Evolutionary conservation across 92 coral and sea anemone genomes (phyloP).

Genomic region (Paramuricea clavata): DNA sequence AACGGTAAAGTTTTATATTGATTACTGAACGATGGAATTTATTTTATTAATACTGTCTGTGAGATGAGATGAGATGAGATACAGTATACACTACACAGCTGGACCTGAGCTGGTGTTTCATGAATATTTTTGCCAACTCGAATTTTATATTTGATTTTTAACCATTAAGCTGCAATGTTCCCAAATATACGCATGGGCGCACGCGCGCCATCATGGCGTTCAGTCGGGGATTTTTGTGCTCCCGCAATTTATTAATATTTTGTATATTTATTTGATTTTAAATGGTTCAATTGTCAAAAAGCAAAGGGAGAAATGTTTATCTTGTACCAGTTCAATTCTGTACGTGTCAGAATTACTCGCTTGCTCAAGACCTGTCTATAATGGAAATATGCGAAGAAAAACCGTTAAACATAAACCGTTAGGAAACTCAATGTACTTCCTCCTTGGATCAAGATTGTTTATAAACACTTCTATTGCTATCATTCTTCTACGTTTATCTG

Average conservation of each 20-base stretch:
- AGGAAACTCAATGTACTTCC: background rate
- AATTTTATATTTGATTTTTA: too few relatives aligned
- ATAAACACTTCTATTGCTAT: background rate
- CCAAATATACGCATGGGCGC: too few relatives aligned
- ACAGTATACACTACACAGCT: too few relatives aligned
- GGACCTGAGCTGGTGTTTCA: too few relatives aligned
- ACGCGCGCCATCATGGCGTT: background rate
- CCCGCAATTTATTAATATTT: background rate
- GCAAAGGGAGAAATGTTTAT: background rate
- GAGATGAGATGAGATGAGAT: too few relatives aligned
- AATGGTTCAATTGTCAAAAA: background rate
- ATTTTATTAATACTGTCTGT: too few relatives aligned
- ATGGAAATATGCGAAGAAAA: background rate
- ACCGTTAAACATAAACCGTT: too few relatives aligned
- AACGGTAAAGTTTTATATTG: too few relatives aligned
- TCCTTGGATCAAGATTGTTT: background rate
- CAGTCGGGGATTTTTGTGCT: background rate
- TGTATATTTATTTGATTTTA: background rate
- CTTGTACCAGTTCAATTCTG: too few relatives aligned
- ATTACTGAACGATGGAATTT: too few relatives aligned
- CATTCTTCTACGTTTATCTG: slow-evolving; percentile 10
- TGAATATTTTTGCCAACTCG: too few relatives aligned
- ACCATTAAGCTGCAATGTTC: too few relatives aligned
- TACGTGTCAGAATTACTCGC: background rate
- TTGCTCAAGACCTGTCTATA: background rate